phyloP scores from a whole-genome alignment of 2,888 invertebrate species.

The Clostera curtula region DNA sequence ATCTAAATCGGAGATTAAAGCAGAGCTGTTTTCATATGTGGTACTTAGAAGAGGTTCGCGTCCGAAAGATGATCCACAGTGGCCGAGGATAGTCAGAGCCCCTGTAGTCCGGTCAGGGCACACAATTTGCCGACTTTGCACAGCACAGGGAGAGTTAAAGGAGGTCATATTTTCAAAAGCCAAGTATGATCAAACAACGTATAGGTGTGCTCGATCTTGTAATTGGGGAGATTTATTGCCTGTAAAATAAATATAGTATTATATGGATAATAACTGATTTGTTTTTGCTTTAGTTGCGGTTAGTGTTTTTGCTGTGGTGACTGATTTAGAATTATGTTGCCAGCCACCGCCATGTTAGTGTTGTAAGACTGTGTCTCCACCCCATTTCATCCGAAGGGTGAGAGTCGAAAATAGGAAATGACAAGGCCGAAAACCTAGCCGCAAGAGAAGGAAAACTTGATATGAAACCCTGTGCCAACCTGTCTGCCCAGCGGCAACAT shows the following conservation, averaged over 20 bases:
- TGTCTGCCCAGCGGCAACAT: no score
- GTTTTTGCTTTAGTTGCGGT: no score
- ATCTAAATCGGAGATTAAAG: slow-evolving; percentile 45
- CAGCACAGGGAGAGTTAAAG: slow-evolving; percentile 80
- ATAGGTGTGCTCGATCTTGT: slow-evolving; percentile 82
- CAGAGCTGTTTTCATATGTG: slow-evolving; percentile 84
- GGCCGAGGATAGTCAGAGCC: slow-evolving; percentile 89
- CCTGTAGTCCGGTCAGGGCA: slow-evolving; percentile 81
- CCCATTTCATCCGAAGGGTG: no score
- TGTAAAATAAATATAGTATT: slow-evolving; percentile 68
- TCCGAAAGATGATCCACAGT: slow-evolving; percentile 68
- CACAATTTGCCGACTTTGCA: slow-evolving; percentile 86
- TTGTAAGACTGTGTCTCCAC: no score
- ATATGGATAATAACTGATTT: no score
- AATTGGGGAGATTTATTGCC: slow-evolving; percentile 90
- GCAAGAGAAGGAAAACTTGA: no score
- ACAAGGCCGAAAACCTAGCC: no score
- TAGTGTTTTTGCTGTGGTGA: no score
- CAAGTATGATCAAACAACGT: slow-evolving; percentile 85
- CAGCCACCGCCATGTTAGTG: no score
- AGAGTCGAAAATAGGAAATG: no score
- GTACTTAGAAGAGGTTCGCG: slow-evolving; percentile 85
- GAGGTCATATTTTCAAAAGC: slow-evolving; percentile 84
- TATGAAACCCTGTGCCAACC: no score
- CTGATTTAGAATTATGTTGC: no score